Evolutionary conservation across 2,888 invertebrate genomes (phyloP), one percentile per base, ranked within the genome.

Genomic region (Noctuana brunneofusca): DNA sequence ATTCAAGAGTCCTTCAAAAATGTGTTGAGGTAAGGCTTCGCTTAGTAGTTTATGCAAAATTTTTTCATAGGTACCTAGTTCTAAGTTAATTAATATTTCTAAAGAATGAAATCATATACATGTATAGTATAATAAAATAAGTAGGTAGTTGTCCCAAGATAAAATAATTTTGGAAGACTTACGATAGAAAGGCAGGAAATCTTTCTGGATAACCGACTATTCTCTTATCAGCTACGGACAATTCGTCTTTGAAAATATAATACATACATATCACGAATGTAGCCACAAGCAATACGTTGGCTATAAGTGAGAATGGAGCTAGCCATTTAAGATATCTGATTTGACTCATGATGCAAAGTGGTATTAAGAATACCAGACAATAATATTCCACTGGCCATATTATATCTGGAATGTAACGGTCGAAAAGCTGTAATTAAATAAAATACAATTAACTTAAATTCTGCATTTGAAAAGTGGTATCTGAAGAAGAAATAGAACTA

Each of bases 231-330:
- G 78, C 75, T 68, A 86, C 87, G 16, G 78, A 74, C 41, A 91
- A 78, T 41, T 81, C 76, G 43, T 83, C 87, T 69, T 92, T 92
- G 75, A 97, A 95, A 79, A 97, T 93, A 77, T 96, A 97, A 81
- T 96, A 96, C 30, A 97, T 92, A 18, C 97, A 96, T 71, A 98
- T 95, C 24, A 88, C 92, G 70, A 98, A 95, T 0, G 97, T 96
- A 1, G 93, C 79, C 0, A 96, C 86, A 75, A 98, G 95, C 35
- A 96, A 93, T 6, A 96, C 62, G 78, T 98, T 98, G 18, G 98
- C 98, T 48, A 96, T 78, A 64, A 96, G 92, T 0, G 98, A 98
- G 78, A 98, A 96, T 0, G 97, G 97, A 1, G 98, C 97, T 63
- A 99, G 85, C 79, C 94, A 95, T 76, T 95, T 96, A 9, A 98